A percentile compares a stretch with the other conserved stretches of the same genome.
These are phyloP conservation scores for Dipodomys ordii DNA, from an alignment of 2,113 vertebrate genomes.

Conservation along the genomic window DNA sequence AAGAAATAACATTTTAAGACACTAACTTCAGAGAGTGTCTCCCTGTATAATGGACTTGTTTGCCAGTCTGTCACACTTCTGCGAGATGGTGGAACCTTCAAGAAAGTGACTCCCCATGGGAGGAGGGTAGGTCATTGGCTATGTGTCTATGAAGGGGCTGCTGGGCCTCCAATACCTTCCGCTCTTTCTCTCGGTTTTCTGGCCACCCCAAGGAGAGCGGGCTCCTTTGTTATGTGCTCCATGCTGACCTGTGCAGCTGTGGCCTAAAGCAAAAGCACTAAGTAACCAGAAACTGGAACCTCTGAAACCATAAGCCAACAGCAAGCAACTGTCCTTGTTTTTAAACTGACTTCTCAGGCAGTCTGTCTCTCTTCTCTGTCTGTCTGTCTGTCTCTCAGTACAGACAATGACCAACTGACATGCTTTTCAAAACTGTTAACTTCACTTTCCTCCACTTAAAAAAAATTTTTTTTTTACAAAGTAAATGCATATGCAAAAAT, in stretches of 20 bases:
- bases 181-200: neutral
- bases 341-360: neutral
- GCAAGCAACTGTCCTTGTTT: neutral
- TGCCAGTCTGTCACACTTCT: neutral
- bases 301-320: neutral
- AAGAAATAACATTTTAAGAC: neutral
- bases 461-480: conserved; percentile 9
- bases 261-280: neutral
- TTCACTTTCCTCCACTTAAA: neutral
- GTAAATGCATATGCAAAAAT: conserved; percentile 25
- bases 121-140: neutral
- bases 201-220: neutral
- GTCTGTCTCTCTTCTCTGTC: neutral
- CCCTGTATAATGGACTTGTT: neutral
- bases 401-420: neutral
- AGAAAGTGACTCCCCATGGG: no score
- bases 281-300: neutral
- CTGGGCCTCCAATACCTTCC: neutral
- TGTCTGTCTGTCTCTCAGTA: neutral
- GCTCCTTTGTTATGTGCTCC: neutral
- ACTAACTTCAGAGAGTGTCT: neutral
- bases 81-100: neutral
- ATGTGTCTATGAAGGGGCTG: neutral
- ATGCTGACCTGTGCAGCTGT: neutral
- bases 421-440: neutral